These are phyloP conservation scores for human (Homo sapiens) DNA, from an alignment of 2,113 vertebrate species.

Conservation along the genomic window GRCh38 chr3:10901001-10901500, in stretches of 20 bases:
- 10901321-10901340: conserved; percentile 30
- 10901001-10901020: accelerated
- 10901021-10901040: not conserved
- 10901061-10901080: not conserved
- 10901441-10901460: not conserved
- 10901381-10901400: conserved; percentile 43
- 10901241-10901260: not conserved
- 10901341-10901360: not conserved
- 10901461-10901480: conserved; percentile 57
- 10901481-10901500: not conserved
- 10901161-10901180: not conserved
- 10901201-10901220: not conserved
- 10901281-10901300: not conserved
- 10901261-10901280: accelerated
- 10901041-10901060: not conserved
- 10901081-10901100: no score
- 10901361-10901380: not conserved
- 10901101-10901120: not conserved
- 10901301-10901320: not conserved
- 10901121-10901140: not conserved
- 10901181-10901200: not conserved
- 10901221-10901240: not conserved
- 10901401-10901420: not conserved
- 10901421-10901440: not conserved
- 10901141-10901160: not conserved